phyloP scores from a whole-genome alignment of 2,113 vertebrate species.

The Oryzias javanicus region DNA sequence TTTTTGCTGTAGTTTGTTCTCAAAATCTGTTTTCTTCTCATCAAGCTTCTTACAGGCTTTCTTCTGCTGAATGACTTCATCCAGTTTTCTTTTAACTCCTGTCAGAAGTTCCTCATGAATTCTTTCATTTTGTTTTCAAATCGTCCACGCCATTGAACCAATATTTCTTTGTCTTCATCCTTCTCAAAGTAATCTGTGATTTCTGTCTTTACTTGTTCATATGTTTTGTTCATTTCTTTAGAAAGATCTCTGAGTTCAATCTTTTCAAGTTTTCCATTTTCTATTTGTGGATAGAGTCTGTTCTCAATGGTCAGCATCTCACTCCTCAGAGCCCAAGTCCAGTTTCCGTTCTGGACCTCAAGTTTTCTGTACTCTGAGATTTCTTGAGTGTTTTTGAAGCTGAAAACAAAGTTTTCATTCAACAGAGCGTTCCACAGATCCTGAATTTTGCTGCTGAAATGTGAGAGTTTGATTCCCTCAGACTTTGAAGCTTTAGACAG shows the following conservation, averaged over 20 bases:
- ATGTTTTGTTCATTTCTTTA: not conserved
- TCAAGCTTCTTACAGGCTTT: constrained; percentile 25
- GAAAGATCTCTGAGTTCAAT: not conserved
- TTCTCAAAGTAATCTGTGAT: constrained; percentile 21
- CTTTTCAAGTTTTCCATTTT: constrained; percentile 8
- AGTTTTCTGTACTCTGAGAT: constrained; percentile 38
- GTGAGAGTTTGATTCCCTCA: not conserved
- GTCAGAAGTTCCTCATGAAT: constrained; percentile 19
- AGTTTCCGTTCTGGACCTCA: constrained; percentile 26
- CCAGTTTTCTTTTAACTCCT: constrained; percentile 25
- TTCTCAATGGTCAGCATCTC: constrained; percentile 40
- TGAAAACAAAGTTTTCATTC: constrained; percentile 50
- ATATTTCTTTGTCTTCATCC: constrained; percentile 22
- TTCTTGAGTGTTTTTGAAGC: constrained; percentile 45
- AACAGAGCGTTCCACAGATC: constrained; percentile 35
- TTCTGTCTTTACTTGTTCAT: not conserved
- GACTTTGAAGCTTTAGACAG: constrained; percentile 38
- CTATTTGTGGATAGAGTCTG: constrained; percentile 3
- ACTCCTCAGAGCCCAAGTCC: constrained; percentile 46
- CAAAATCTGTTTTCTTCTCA: constrained; percentile 25
- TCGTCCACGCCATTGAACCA: constrained; percentile 38
- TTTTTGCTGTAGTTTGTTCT: constrained; percentile 27
- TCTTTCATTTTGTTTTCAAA: constrained; percentile 39
- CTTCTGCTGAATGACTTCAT: constrained; percentile 41
- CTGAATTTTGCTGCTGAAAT: constrained; percentile 31